Evolutionary conservation across 2,113 vertebrate genomes (phyloP).

Genomic region (Setophaga kirtlandii): DNA sequence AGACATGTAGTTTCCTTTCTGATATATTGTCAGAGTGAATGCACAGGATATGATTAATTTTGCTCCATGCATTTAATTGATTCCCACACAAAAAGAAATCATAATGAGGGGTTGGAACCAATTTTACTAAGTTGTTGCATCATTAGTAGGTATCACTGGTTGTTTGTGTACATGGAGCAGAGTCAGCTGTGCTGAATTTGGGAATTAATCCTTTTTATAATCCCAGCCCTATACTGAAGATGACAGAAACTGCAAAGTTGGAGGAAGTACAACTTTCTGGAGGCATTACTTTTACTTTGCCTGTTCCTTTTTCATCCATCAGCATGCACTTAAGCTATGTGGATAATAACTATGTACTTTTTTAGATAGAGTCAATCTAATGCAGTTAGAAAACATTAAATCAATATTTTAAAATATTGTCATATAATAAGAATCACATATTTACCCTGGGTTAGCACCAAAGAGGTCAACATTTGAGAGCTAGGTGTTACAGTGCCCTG

Average conservation of each 20-base stretch:
- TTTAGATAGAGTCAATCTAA: neutral
- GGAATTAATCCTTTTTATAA: neutral
- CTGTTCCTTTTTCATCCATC: neutral
- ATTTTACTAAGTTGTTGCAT: neutral
- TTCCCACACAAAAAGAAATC: neutral
- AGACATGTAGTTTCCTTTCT: neutral
- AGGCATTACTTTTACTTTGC: neutral
- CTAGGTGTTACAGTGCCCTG: neutral
- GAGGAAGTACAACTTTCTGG: neutral
- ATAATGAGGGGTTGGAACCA: neutral
- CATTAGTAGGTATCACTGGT: neutral
- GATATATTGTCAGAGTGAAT: neutral
- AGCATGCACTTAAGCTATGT: neutral
- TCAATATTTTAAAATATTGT: neutral
- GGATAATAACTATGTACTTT: neutral
- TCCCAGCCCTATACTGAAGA: neutral
- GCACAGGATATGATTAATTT: neutral
- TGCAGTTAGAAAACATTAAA: neutral
- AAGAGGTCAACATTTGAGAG: neutral
- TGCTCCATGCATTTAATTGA: neutral
- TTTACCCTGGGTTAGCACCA: neutral
- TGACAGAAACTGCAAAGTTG: neutral
- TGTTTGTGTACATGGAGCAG: neutral
- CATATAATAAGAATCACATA: neutral
- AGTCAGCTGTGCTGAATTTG: neutral